Percentiles rank a stretch among this genome's conserved stretches.
Evolutionary conservation across 2,888 invertebrate species (phyloP).

Genomic region (Papilio elwesi): DNA sequence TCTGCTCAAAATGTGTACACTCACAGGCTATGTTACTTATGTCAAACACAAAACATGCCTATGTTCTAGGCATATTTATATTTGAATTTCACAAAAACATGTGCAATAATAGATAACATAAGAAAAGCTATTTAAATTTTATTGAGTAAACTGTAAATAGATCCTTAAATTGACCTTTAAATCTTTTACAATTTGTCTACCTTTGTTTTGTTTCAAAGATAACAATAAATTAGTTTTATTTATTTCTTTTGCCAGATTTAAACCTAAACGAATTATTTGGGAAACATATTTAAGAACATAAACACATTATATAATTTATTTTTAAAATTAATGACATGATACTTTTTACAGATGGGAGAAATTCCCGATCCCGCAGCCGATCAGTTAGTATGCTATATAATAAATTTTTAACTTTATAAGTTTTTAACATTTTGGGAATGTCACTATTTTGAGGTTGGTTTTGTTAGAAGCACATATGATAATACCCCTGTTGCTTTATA

Average conservation of each 20-base stretch:
- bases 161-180: neutral
- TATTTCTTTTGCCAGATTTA: too few relatives aligned
- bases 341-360: constrained; percentile 62
- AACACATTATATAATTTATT: too few relatives aligned
- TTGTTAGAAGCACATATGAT: too few relatives aligned
- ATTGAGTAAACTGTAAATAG: neutral
- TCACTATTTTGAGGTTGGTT: neutral
- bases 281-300: too few relatives aligned
- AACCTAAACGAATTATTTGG: too few relatives aligned
- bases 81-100: neutral
- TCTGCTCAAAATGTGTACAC: too few relatives aligned
- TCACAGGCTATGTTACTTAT: too few relatives aligned
- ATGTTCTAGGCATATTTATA: neutral
- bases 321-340: too few relatives aligned
- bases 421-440: neutral
- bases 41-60: too few relatives aligned
- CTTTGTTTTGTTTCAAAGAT: too few relatives aligned
- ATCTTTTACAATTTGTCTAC: neutral
- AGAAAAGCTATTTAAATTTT: neutral
- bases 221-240: too few relatives aligned
- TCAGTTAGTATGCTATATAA: constrained; percentile 61
- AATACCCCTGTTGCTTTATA: too few relatives aligned
- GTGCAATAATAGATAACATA: neutral
- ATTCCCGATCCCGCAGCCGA: constrained; percentile 67
- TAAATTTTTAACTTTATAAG: neutral